phyloP scores from a whole-genome alignment of 2,888 invertebrate genomes.

The Macropis europaea region DNA sequence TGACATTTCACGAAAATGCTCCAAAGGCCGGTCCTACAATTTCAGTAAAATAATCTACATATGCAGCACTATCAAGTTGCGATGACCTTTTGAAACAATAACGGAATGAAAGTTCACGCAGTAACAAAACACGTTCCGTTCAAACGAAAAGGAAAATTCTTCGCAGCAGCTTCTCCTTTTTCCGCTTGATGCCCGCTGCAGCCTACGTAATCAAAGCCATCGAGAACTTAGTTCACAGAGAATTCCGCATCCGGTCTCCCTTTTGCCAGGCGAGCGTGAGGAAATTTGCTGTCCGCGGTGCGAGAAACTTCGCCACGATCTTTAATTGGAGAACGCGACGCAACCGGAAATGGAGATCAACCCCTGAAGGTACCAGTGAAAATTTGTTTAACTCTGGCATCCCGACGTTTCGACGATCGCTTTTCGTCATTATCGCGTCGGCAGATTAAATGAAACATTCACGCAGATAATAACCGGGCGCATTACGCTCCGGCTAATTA shows the following conservation, averaged over 20 bases:
- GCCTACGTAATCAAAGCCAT: slow-evolving; percentile 69
- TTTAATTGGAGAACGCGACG: slow-evolving; percentile 58
- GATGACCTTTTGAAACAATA: no score
- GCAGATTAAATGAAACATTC: background rate
- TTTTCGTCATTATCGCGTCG: background rate
- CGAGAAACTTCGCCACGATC: slow-evolving; percentile 53
- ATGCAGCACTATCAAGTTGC: no score
- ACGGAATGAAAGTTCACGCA: no score
- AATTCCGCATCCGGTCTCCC: slow-evolving; percentile 56
- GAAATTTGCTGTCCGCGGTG: slow-evolving; percentile 55
- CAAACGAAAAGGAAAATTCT: no score
- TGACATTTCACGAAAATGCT: no score
- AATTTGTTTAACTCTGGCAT: slow-evolving; percentile 12
- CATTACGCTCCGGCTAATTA: slow-evolving; percentile 1
- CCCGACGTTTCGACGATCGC: background rate
- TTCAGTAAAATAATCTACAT: no score
- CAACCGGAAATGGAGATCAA: slow-evolving; percentile 53
- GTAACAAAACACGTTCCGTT: no score
- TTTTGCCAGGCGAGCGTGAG: slow-evolving; percentile 42
- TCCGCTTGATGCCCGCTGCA: slow-evolving; percentile 25
- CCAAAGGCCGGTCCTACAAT: no score
- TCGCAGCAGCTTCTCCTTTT: background rate
- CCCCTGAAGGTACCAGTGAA: slow-evolving; percentile 12
- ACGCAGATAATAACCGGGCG: background rate
- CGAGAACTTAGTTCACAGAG: slow-evolving; percentile 72